Evolutionary conservation across 2,113 vertebrate genomes (phyloP), one percentile per base, ranked within the genome.

Genomic region (Centropus bengalensis): DNA sequence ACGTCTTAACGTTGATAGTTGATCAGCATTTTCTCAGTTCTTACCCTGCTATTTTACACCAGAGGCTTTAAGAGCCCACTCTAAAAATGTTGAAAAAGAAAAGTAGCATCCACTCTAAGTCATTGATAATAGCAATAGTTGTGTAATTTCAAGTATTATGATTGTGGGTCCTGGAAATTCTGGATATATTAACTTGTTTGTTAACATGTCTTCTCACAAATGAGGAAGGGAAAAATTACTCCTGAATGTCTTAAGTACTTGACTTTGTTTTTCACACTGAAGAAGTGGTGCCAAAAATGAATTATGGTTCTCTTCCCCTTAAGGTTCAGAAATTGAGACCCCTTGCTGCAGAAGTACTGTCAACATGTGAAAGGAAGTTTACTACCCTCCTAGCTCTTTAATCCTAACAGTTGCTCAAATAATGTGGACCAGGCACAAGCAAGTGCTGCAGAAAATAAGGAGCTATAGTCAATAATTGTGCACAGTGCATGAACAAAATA

Each of bases 281-380:
- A 80, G 63, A 77, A n/a, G 32, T 40, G 77, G 38, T 63, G 23
- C 7, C 47, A 33, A 73, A 82, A 42, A 91, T 69, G 91, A 82
- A 74, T 26, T 77, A 30, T 66, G 18, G 30, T 86, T 69, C 17
- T 89, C 13, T 91, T 88, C 49, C 45, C 32, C 51, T 82, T 79
- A 77, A 85, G 45, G 68, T 73, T 69, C 24, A 89, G 78, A 91
- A 82, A 89, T 62, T 60, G 81, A 79, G 62, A 94, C n/a, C 16
- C 78, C 78, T 93, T 91, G 19, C 40, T 89, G 27, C n/a, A 89
- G 78, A 93, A 89, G 75, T 89, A 49, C 27, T 85, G 76, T 58
- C 63, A 91, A 80, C 45, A 82, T 21, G 45, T 77, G 66, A 93
- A 91, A 91, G 23, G 58, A 87, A 77, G 36, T 91, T 94, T 95